A percentile compares a stretch with the other conserved stretches of the same genome.
phyloP scores from a whole-genome alignment of 2,113 vertebrate species.

The Forbesichthys papilliferus region DNA sequence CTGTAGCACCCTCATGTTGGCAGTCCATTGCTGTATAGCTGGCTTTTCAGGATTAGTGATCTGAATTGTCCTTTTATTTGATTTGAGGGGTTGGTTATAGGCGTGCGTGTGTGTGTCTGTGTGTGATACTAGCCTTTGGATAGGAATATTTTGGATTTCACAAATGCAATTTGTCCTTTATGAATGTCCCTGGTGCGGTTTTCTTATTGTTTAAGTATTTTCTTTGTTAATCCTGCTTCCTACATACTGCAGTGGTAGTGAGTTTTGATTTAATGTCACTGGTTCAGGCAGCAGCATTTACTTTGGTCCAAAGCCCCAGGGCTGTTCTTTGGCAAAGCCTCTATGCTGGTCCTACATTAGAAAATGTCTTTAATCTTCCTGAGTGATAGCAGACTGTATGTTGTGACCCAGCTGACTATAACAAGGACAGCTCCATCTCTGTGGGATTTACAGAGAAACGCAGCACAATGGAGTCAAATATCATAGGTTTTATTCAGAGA shows the following conservation, averaged over 20 bases:
- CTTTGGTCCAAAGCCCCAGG: slow-evolving; percentile 28
- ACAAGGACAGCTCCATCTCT: slow-evolving; percentile 41
- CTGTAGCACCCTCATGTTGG: no score
- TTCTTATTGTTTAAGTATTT: no score
- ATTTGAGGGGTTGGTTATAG: no score
- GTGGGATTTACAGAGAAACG: slow-evolving; percentile 42
- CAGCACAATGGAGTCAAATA: slow-evolving; percentile 49
- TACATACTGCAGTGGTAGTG: neutral
- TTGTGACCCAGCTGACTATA: slow-evolving; percentile 39
- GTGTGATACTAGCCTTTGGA: neutral
- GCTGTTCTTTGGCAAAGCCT: slow-evolving; percentile 40
- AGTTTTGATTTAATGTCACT: slow-evolving; percentile 28
- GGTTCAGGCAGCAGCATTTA: slow-evolving; percentile 29
- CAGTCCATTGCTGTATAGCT: no score
- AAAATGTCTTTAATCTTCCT: slow-evolving; percentile 48
- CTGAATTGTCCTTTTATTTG: no score
- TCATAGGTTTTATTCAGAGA: slow-evolving; percentile 49
- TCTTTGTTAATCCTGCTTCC: no score
- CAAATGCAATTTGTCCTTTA: no score
- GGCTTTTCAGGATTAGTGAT: no score
- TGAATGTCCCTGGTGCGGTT: no score
- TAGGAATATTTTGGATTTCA: no score
- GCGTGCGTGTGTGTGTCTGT: neutral
- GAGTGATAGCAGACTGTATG: slow-evolving; percentile 43
- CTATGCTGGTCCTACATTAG: slow-evolving; percentile 40